Percentiles rank a stretch among this genome's conserved stretches.
Conservation (phyloP, 1,140 invertebrate species). For the Scaptodrosophila lebanonensis region DNA sequence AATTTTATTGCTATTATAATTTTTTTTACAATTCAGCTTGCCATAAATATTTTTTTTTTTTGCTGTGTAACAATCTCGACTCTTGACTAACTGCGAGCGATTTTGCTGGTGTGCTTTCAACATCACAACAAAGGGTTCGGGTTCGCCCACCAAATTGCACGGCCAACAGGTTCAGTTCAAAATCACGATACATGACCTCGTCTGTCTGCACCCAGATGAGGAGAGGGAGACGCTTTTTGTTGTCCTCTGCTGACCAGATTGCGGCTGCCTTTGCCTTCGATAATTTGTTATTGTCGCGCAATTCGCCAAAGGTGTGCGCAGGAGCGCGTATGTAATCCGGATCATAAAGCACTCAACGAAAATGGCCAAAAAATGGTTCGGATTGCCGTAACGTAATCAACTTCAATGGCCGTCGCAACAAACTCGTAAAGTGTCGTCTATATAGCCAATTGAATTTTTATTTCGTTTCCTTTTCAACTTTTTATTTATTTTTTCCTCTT, state of each 20-base stretch:
- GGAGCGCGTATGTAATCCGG: slow-evolving; percentile 17
- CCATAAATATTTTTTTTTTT: too few relatives aligned
- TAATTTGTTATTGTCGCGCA: slow-evolving; percentile 71
- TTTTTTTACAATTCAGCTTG: too few relatives aligned
- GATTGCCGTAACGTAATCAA: slow-evolving; percentile 49
- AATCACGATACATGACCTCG: too few relatives aligned
- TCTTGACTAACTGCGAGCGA: too few relatives aligned
- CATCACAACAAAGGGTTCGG: slow-evolving; percentile 42
- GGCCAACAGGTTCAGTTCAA: slow-evolving; percentile 47
- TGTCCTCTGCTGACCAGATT: too few relatives aligned
- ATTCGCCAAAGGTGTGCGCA: slow-evolving; percentile 40
- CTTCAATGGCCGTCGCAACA: slow-evolving; percentile 23
- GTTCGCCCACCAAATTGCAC: slow-evolving; percentile 28
- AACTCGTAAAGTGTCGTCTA: slow-evolving; percentile 45
- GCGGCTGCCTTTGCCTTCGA: slow-evolving; percentile 32
- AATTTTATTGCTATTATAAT: too few relatives aligned
- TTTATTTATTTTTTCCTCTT: not conserved
- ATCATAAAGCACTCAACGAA: slow-evolving; percentile 25
- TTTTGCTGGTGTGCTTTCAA: slow-evolving; percentile 5
- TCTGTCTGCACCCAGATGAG: too few relatives aligned
- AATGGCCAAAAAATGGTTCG: slow-evolving; percentile 19
- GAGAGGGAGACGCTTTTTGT: too few relatives aligned
- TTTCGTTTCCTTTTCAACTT: slow-evolving; percentile 14
- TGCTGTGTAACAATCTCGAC: slow-evolving; percentile 29
- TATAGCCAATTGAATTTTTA: slow-evolving; percentile 60